Base-by-base conservation (phyloP, 2,797 vertebrate genomes). In the Cirrhinus mrigala region DNA sequence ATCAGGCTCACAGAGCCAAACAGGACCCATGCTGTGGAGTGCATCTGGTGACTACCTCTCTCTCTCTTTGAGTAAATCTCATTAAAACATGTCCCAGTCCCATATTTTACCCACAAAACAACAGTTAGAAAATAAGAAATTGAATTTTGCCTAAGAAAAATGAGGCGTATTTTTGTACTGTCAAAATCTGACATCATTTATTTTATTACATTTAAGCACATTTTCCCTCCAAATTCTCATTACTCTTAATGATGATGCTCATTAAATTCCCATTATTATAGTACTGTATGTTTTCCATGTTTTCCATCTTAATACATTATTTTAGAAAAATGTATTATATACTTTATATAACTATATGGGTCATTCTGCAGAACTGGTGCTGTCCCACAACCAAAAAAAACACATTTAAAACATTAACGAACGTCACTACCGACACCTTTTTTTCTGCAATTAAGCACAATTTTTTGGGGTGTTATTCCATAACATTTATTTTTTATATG, bases 21-120 rank as follows among this genome's bases (percentile, higher is more conserved):
- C 50, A 24, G 64, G 81, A 91, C 84, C 88, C 92, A 88, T 88
- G 90, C 92, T 92, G 92, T 83, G 92, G 87, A n/a, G 89, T 90
- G 90, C 87, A 90, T 93, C 91, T 92, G 92, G 87, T 93, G 89
- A 88, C 90, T 90, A 90, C 83, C 74, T 18, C n/a, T 46, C 22
- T 40, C 29, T 68, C 6, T 64, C 24, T 83, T 29, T 74, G 37
- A n/a, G 69, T 82, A 6, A 70, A n/a, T 70, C 33, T 58, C 10
- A 22, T 40, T 11, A 68, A 58, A 44, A 52, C 8, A 22, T 54
- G 6, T 37, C 46, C 27, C 22, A 50, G 12, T 80, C 33, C 33
- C 12, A 68, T 69, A 52, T 68, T 68, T 54, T 24, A 18, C 24
- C 40, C 69, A 48, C n/a, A 73, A n/a, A 37, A 37, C 33, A 15